Evolutionary conservation across 2,797 vertebrate species (phyloP), one percentile per base, ranked within the genome.

Genomic region (Xyrichtys novacula): DNA sequence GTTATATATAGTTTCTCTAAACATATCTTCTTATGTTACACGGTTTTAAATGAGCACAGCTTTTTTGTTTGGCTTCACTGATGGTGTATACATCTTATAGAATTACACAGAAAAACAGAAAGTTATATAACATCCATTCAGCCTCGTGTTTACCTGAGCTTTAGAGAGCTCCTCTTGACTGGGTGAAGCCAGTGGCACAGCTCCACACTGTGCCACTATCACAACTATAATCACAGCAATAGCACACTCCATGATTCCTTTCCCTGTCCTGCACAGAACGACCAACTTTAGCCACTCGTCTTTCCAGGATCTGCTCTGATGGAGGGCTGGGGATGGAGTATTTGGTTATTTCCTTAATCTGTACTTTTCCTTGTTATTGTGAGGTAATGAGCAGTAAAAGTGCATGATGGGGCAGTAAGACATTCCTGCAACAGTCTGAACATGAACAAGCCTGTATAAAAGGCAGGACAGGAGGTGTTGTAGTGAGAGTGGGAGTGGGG

Each of bases 381-480:
- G 38, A 42, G 28, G 17, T 16, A 42, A 67, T 39, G 7, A 31
- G 32, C 34, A 19, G 23, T 12, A 26, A 12, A 23, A 16, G 22
- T 39, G 29, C 70, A 34, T 48, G 80, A 76, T 58, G 20, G 57
- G 34, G 60, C 65, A 25, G 50, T 31, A 53, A 74, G 67, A 48
- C 79, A 74, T 85, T 85, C 85, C 78, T 63, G 53, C 19, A 50
- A 76, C 6, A 80, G 81, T 78, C 74, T 81, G 67, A 76, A 81
- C 86, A 88, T 76, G 70, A 76, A 80, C 83, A 85, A 53, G 62
- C 55, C 75, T 16, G 31, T 67, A 50, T 6, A 15, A 68, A 50
- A 14, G 63, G 34, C 15, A 28, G 19, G 15, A 31, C 25, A 15
- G 10, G 15, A 47, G 4, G 14, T 54, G 29, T 5, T 10, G 48